Percentiles rank a stretch among this genome's conserved stretches.
phyloP scores from a whole-genome alignment of 2,113 vertebrate genomes.

The Indicator maculatus region DNA sequence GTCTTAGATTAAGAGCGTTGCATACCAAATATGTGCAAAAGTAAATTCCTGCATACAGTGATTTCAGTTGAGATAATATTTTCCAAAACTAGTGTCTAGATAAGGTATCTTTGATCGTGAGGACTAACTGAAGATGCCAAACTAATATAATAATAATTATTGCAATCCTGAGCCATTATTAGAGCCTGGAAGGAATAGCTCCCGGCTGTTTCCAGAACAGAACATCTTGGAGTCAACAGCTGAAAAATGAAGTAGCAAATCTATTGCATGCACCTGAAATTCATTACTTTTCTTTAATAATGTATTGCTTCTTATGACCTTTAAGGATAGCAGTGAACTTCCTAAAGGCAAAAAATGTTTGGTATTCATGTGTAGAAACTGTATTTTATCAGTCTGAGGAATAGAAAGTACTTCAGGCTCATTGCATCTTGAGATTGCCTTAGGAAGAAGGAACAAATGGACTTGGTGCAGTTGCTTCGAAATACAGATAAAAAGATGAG shows the following conservation, averaged over 20 bases:
- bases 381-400: background rate
- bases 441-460: background rate
- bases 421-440: background rate
- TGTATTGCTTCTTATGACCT: background rate
- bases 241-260: background rate
- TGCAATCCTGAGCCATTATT: background rate
- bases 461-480: background rate
- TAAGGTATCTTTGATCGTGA: background rate
- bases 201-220: background rate
- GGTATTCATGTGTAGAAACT: background rate
- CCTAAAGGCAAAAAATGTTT: background rate
- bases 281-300: conserved; percentile 1
- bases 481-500: background rate
- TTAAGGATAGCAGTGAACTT: background rate
- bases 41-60: background rate
- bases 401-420: background rate
- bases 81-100: background rate
- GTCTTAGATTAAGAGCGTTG: background rate
- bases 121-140: background rate
- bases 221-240: background rate
- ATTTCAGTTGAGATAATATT: background rate
- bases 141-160: background rate
- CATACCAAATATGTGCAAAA: background rate
- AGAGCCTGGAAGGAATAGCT: background rate
- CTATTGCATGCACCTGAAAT: background rate